These are phyloP conservation scores for Doryteuthis pealeii DNA, from an alignment of 1,140 invertebrate genomes.

Conservation along the genomic window DNA sequence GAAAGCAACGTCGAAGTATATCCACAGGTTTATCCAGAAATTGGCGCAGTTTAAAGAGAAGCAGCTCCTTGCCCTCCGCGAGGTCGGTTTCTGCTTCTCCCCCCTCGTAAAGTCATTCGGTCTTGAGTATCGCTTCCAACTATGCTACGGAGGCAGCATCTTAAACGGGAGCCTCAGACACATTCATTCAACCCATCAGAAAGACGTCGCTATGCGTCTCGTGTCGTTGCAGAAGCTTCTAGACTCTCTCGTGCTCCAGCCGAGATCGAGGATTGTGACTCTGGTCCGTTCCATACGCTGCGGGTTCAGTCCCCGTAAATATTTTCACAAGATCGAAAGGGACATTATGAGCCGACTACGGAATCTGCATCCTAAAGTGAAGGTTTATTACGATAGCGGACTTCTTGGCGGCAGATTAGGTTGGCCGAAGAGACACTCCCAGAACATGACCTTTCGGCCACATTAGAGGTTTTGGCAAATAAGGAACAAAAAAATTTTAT, in stretches of 20 bases:
- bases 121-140: neutral
- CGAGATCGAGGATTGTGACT: neutral
- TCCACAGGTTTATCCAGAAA: constrained; percentile 14
- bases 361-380: neutral
- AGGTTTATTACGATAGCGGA: neutral
- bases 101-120: constrained; percentile 28
- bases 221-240: neutral
- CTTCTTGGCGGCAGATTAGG: neutral
- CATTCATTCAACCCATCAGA: neutral
- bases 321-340: neutral
- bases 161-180: neutral
- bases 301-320: neutral
- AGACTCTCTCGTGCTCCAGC: neutral
- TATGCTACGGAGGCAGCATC: neutral
- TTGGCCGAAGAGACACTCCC: neutral
- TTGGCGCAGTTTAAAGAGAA: constrained; percentile 12
- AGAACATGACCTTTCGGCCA: neutral
- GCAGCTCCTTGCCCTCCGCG: constrained; percentile 24
- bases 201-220: neutral
- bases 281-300: neutral
- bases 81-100: constrained; percentile 34
- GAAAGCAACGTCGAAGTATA: neutral
- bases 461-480: no score
- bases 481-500: no score
- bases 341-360: neutral